Evolutionary conservation across 1,140 invertebrate genomes (phyloP), one percentile per base, ranked within the genome.

Genomic region (Drosophila chauvacae): DNA sequence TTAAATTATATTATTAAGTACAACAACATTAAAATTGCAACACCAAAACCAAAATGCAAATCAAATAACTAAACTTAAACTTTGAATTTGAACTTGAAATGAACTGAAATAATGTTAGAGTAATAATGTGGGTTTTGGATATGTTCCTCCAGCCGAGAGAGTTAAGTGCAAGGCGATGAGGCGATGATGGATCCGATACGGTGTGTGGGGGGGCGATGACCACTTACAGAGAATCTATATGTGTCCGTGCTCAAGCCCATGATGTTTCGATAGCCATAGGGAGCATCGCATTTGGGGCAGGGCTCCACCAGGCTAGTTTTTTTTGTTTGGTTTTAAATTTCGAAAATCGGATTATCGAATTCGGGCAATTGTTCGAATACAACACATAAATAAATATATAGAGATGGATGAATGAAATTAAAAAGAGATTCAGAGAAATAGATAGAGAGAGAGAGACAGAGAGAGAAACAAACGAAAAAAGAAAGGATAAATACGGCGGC

Each of bases 181-280:
- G 48, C 18, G 44, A 71, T 56, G 44, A 71, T 56, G 30, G 23
- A 11, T 39, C 37, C 44, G 30, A 28, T 20, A 18, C 7, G 11
- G 18, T 18, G n/a, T 0, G 2, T 20, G 48, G 9, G 53, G 53
- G 56, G 57, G 50, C 37, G 20, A 56, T 75, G 58, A 82, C 81
- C 93, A 96, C 95, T 95, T 95, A 96, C 95, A 91, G 95, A 94
- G 93, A 96, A 96, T 85, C 92, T 91, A 80, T 93, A 91, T 20
- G 97, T 97, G 91, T 99, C 95, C 68, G 94, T 95, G 88, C 96
- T 97, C 44, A 99, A 94, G 55, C 94, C 94, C 95, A 99, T 97
- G 88, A 98, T 96, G 93, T 99, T 97, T 85, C 95, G 96, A 94
- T 96, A 99, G 73, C 98, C 98, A 92, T 99, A 99, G 16, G 98